Percentiles rank a stretch among this genome's conserved stretches.
These are phyloP conservation scores for Cyanoliseus patagonus DNA, from an alignment of 2,113 vertebrate genomes.

Conservation along the genomic window DNA sequence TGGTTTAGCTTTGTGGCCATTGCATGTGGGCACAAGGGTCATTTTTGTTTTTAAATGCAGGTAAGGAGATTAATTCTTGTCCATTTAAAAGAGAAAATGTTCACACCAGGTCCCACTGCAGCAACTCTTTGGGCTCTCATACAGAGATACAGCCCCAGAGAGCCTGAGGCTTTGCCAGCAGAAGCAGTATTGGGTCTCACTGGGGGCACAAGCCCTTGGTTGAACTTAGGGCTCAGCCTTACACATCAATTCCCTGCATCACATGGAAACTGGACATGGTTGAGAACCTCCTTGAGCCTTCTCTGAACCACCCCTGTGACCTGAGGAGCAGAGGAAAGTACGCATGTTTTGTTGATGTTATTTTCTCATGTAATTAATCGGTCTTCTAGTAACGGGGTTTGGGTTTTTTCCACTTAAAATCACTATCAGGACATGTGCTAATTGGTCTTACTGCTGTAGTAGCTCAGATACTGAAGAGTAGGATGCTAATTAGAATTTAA, in stretches of 20 bases:
- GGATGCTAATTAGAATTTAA: slow-evolving; percentile 46
- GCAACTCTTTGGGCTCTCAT: background rate
- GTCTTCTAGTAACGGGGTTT: background rate
- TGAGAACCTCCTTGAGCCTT: too few relatives aligned
- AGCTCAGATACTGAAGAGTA: slow-evolving; percentile 5
- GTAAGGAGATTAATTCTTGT: background rate
- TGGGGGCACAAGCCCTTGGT: accelerated
- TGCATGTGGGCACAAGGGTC: too few relatives aligned
- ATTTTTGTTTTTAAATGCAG: background rate
- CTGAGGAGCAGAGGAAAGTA: background rate
- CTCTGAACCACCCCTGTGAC: background rate
- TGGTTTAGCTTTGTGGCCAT: background rate
- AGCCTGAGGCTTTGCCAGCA: background rate
- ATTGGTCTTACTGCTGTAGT: slow-evolving; percentile 1
- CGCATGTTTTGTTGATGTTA: accelerated
- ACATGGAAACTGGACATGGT: accelerated
- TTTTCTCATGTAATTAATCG: background rate
- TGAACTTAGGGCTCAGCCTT: background rate
- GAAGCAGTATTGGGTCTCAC: too few relatives aligned
- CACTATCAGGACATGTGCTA: background rate
- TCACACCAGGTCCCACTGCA: background rate
- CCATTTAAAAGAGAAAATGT: background rate
- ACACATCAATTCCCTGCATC: background rate
- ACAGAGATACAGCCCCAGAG: background rate
- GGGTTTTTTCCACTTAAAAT: background rate